Conservation (phyloP, 2,113 vertebrate species). For the Stictonetta naevosa region DNA sequence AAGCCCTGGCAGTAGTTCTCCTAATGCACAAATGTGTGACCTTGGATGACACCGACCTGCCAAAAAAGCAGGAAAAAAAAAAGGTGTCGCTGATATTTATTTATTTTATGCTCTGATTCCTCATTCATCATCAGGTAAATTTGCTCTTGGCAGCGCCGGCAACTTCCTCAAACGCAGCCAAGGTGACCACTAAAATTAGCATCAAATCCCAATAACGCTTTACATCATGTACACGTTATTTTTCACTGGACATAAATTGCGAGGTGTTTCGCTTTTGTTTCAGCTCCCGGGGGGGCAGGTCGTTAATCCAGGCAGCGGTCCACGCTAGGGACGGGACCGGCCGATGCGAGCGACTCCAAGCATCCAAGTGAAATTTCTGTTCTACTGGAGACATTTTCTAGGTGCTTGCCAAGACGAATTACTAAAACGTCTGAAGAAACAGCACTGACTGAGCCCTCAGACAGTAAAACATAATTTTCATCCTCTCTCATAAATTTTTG, state of each 20-base stretch:
- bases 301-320: background rate
- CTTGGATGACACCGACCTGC: conserved; percentile 45
- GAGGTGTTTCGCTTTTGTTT: background rate
- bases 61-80: background rate
- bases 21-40: conserved; percentile 1
- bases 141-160: conserved; percentile 39
- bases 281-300: background rate
- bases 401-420: background rate
- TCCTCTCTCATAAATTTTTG: background rate
- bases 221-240: background rate
- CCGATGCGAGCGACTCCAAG: background rate
- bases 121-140: conserved; percentile 54
- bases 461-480: conserved; percentile 4
- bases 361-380: background rate
- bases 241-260: background rate
- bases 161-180: conserved; percentile 28
- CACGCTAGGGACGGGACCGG: fast-evolving
- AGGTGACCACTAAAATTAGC: conserved; percentile 60
- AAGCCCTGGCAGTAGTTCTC: conserved; percentile 12
- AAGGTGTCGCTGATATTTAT: conserved; percentile 57
- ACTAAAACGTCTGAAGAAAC: background rate
- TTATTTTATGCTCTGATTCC: conserved; percentile 2
- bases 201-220: background rate
- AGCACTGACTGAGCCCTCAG: background rate
- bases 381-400: background rate